These are phyloP conservation scores for Megaceryle alcyon DNA, from an alignment of 2,797 vertebrate genomes.

Conservation along the genomic window DNA sequence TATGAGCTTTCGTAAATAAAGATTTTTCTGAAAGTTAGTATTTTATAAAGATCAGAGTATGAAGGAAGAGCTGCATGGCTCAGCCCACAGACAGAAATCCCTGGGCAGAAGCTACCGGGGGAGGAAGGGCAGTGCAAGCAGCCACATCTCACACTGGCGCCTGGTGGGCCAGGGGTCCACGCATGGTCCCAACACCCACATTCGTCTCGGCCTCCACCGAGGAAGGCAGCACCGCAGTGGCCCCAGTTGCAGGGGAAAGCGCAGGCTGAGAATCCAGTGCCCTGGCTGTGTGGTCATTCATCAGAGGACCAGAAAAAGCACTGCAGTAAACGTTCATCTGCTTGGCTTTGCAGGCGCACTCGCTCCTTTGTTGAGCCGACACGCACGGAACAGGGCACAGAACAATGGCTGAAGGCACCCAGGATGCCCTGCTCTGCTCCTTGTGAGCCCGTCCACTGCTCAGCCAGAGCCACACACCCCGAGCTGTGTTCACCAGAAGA, in stretches of 20 bases:
- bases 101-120: rapidly evolving
- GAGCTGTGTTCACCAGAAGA: rapidly evolving
- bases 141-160: rapidly evolving
- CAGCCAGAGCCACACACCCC: not conserved
- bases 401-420: not conserved
- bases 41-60: not conserved
- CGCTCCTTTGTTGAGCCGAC: not conserved
- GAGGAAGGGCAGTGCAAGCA: not conserved
- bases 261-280: rapidly evolving
- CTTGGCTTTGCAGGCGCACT: not conserved
- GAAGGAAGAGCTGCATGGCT: not conserved
- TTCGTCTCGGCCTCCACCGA: not conserved
- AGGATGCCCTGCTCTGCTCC: not conserved
- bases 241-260: rapidly evolving
- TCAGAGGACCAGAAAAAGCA: not conserved
- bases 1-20: not conserved
- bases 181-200: rapidly evolving
- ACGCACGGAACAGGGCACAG: rapidly evolving
- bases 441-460: rapidly evolving
- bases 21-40: not conserved
- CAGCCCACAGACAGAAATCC: not conserved
- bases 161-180: too few species aligned
- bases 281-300: rapidly evolving
- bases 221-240: not conserved
- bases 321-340: not conserved